These are phyloP conservation scores for Cephus rjabovi DNA, from an alignment of 2,888 invertebrate species.

Conservation along the genomic window DNA sequence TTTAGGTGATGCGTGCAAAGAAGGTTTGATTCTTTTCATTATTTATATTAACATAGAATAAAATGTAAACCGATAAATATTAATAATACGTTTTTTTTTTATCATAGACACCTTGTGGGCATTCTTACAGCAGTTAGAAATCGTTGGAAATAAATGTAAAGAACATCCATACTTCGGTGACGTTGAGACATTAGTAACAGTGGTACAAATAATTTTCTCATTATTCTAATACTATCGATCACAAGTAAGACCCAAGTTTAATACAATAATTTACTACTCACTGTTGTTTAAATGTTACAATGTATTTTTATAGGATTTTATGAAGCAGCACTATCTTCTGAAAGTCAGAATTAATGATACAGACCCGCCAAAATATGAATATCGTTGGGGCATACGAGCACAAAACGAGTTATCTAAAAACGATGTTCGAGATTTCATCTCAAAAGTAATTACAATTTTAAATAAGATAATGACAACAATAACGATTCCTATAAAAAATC, in stretches of 20 bases:
- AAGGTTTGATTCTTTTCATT: conserved; percentile 59
- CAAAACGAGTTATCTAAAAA: conserved; percentile 68
- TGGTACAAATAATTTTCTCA: not conserved
- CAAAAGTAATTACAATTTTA: conserved; percentile 59
- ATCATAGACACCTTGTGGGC: conserved; percentile 69
- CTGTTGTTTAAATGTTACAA: not conserved
- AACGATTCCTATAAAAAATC: not conserved
- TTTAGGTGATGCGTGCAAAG: conserved; percentile 68
- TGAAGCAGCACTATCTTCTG: conserved; percentile 50
- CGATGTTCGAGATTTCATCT: conserved; percentile 69
- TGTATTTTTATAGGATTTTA: conserved; percentile 59
- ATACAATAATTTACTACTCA: not conserved
- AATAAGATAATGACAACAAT: not conserved
- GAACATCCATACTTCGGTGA: conserved; percentile 49
- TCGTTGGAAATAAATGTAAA: conserved; percentile 64
- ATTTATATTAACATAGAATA: conserved; percentile 10
- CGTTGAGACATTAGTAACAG: conserved; percentile 37
- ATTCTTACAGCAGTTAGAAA: conserved; percentile 66
- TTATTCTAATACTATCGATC: not conserved
- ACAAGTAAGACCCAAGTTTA: not conserved
- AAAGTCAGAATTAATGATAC: conserved; percentile 56
- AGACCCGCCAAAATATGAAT: conserved; percentile 64
- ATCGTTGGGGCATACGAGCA: conserved; percentile 71
- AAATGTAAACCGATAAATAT: conserved; percentile 7
- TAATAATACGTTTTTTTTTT: conserved; percentile 15